Evolutionary conservation across 2,113 vertebrate genomes (phyloP), one percentile per base, ranked within the genome.

Genomic region (Acinonyx jubatus): DNA sequence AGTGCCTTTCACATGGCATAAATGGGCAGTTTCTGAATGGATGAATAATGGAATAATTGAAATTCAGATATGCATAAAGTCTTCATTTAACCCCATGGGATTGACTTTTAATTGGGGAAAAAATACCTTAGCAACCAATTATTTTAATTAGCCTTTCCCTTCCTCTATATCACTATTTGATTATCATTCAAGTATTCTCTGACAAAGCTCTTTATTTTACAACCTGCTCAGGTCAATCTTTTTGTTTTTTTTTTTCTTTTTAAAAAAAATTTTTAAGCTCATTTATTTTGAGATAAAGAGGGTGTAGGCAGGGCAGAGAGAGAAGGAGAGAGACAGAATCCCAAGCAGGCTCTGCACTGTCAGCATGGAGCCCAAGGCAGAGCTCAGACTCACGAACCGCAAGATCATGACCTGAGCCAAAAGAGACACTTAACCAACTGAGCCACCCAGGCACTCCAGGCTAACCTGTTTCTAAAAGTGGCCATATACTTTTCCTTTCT

Each of bases 91-190:
- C 36, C 1, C 50, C 52, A 18, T 25, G 21, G 14, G 38, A 50
- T 2, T 93, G 45, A 76, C 33, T 85, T 84, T 63, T 87, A 94
- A 57, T 7, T 90, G 38, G 29, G 25, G 18, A 61, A 87, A 80
- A 94, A 38, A 41, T 41, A 63, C 25, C 79, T 76, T 80, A 55
- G n/a, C 31, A 89, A 38, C 18, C 81, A 69, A 88, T 90, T 87
- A 87, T 93, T 96, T 88, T 71, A 93, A 85, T 94, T 63, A 95
- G 68, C 6, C 50, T 90, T 80, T 95, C 38, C 4, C 36, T 74
- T 85, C 21, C 36, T 27, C 11, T 65, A 86, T 89, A 81, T 89
- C 73, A 79, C 55, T 94, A 11, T 89, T 94, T 29, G 65, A 81
- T 88, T 92, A 57, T 31, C 27, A 89, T n/a, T 92, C 74, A 89